Base-by-base conservation (phyloP, 2,113 vertebrate genomes). In the Orthonyx spaldingii region DNA sequence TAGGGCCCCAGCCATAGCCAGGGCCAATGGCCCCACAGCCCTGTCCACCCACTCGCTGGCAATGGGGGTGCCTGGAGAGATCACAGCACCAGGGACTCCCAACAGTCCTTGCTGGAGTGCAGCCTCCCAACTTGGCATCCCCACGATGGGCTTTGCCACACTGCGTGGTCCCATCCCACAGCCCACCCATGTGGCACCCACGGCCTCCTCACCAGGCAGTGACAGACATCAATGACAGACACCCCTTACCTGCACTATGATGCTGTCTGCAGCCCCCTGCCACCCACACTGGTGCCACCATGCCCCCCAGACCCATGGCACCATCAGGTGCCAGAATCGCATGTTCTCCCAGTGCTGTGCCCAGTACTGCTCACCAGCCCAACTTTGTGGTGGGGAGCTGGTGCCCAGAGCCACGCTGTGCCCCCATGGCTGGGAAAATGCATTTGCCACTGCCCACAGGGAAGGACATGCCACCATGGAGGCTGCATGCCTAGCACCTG, bases 101-200 rank as follows among this genome's bases (percentile, higher is more conserved):
- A 30, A 4, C 1, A 4, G n/a, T 19, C 28, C 26, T 53, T 15
- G 4, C 0, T 17, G 7, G 22, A 68, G 50, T 14, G 6, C 32
- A 37, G n/a, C 14, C 20, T 19, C 32, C 57, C 32, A 3, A 1
- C 5, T 1, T 6, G 52, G 32, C 63, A 66, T 50, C 33, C 21
- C 35, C 7, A 5, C 0, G 35, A n/a, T 0, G 0, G 16, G 66
- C 37, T 52, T 39, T 57, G 49, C 56, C 63, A 32, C 1, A 4
- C 22, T 33, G 49, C 1, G 0, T 24, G 26, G 44, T 64, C 33
- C 42, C 22, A 3, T 13, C 30, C 44, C 56, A 41, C 10, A 39
- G 26, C 16, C 4, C 11, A 8, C 55, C 24, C 46, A 24, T 2
- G 3, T 10, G 28, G 68, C 74, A 75, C 10, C 55, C 71, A 61